Evolutionary conservation across 2,797 vertebrate genomes (phyloP), one percentile per base, ranked within the genome.

Genomic region (Pseudochaenichthys georgianus): DNA sequence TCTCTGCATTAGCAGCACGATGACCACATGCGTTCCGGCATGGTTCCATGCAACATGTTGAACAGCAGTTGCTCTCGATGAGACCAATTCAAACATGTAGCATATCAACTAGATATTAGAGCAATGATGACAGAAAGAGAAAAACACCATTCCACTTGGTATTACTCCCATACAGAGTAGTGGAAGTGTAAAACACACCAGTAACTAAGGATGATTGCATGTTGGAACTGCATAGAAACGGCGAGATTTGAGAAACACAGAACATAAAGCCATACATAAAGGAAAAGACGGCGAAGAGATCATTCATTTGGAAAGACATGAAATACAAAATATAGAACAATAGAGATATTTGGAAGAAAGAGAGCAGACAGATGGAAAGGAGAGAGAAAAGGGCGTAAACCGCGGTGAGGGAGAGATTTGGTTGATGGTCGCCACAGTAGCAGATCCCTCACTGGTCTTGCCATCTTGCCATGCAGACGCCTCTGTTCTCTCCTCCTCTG

Each of bases 401-500:
- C 68, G 54, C 46, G 70, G 47, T 76, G 64, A 68, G 52, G 71
- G 21, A 70, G 62, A 73, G 34, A 70, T 60, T 52, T 19, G 54
- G 61, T 81, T 86, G 69, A 34, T 71, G 48, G 72, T 75, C n/a
- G 28, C 70, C 67, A 84, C 66, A 72, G 75, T 58, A 45, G 63
- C 66, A 83, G 52, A 75, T 80, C 68, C 59, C 73, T 82, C 63
- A 62, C 80, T 80, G 81, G 42, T 78, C 48, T 68, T 79, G 74
- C 80, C 72, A 89, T 89, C 78, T 83, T 78, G 69, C 77, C 72
- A 72, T 72, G 81, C 73, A 75, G 70, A 53, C 58, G 75, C 60
- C 71, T 88, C 83, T 87, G 70, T 82, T 85, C 75, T 76, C 65
- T 86, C 82, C 46, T 74, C 77, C 77, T 64, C 77, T 81, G 69